Percentiles rank a stretch among this genome's conserved stretches.
These are phyloP conservation scores for Tryphoninae sp. DNA, from an alignment of 2,888 invertebrate genomes.

Conservation along the genomic window DNA sequence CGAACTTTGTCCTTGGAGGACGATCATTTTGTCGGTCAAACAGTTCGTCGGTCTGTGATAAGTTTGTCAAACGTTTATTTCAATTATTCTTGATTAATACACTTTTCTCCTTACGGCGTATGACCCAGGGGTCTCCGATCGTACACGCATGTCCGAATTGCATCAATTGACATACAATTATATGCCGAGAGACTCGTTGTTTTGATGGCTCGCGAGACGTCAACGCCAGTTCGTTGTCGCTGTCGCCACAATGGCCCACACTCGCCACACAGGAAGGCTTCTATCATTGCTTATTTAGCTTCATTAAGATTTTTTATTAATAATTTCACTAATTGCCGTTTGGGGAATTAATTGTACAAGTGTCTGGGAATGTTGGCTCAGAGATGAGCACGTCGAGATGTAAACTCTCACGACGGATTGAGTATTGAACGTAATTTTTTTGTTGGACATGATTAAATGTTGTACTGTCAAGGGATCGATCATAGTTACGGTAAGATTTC, in stretches of 20 bases:
- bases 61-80: slow-evolving; percentile 15
- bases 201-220: slow-evolving; percentile 45
- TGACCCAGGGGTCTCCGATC: slow-evolving; percentile 15
- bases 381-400: slow-evolving; percentile 24
- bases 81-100: slow-evolving; percentile 44
- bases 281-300: slow-evolving; percentile 68
- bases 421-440: slow-evolving; percentile 76
- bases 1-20: background rate
- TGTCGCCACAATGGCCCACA: slow-evolving; percentile 45
- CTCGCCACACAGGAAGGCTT: slow-evolving; percentile 80
- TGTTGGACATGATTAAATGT: slow-evolving; percentile 69
- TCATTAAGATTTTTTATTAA: slow-evolving; percentile 61
- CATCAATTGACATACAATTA: slow-evolving; percentile 69
- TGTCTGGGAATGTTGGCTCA: slow-evolving; percentile 72
- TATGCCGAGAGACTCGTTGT: slow-evolving; percentile 57
- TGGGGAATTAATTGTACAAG: slow-evolving; percentile 76
- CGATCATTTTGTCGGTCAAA: background rate
- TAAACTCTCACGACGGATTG: slow-evolving; percentile 74
- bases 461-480: too few species aligned
- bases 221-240: slow-evolving; percentile 39
- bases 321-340: slow-evolving; percentile 78
- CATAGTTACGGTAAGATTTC: too few species aligned
- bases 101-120: slow-evolving; percentile 45
- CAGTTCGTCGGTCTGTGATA: background rate
- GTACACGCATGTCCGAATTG: slow-evolving; percentile 61